These are phyloP conservation scores for Myripristis murdjan DNA, from an alignment of 2,797 vertebrate genomes.

Conservation along the genomic window DNA sequence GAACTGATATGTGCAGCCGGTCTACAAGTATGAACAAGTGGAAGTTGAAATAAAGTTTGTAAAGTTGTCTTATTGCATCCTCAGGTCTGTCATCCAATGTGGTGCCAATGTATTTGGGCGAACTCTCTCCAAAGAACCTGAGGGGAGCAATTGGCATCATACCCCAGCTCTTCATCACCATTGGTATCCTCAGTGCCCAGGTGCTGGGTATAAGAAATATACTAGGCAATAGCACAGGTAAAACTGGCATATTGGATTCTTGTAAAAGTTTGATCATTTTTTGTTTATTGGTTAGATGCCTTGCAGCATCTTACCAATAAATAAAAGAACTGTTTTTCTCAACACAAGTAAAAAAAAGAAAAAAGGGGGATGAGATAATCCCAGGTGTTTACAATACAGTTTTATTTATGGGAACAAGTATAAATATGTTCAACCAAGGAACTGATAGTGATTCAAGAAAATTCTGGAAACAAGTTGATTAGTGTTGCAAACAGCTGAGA, in stretches of 20 bases:
- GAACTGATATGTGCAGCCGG: not conserved
- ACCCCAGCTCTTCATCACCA: constrained; percentile 93
- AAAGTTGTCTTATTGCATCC: not conserved
- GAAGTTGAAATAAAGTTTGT: not conserved
- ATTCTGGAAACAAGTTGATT: no score
- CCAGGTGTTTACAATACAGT: no score
- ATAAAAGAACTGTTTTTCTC: no score
- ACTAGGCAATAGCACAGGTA: constrained; percentile 89
- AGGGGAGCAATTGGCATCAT: constrained; percentile 91
- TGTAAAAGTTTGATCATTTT: not conserved
- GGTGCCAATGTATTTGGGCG: constrained; percentile 97
- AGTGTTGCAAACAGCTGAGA: no score
- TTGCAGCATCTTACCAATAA: no score
- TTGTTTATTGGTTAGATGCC: not conserved
- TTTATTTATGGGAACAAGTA: no score
- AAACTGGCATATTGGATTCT: rapidly evolving
- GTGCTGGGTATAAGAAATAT: constrained; percentile 88
- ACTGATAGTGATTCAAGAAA: no score
- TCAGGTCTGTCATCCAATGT: constrained; percentile 95
- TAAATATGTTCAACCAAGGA: no score
- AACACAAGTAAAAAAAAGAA: no score
- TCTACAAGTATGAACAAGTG: no score
- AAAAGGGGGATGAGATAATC: no score
- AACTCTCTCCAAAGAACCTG: constrained; percentile 93
- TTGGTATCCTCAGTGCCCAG: constrained; percentile 94